Conservation (phyloP, 1,140 invertebrate genomes). For the Drosophila mojavensis region DNA sequence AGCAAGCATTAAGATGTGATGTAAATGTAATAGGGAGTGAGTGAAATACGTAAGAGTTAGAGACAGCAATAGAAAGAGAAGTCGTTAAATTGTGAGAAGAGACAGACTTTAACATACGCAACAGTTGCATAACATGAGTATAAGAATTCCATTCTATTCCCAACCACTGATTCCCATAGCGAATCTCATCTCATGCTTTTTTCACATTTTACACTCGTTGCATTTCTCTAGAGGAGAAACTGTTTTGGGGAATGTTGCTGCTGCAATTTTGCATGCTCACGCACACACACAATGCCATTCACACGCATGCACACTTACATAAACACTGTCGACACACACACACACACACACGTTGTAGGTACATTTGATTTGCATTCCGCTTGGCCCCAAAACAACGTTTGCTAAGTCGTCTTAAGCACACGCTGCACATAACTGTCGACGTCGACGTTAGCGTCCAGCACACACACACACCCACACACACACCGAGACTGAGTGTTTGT, state of each 20-base stretch:
- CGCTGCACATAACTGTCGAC: slow-evolving; percentile 36
- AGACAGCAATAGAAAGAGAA: too few species aligned
- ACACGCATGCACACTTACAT: slow-evolving; percentile 18
- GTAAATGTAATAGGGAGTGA: too few species aligned
- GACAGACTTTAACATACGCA: too few species aligned
- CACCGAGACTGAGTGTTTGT: not conserved
- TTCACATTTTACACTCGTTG: not conserved
- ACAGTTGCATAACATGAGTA: too few species aligned
- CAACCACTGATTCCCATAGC: not conserved
- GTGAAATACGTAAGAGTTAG: not conserved
- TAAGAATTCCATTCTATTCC: not conserved
- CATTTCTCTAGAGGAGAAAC: slow-evolving; percentile 8
- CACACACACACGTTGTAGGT: slow-evolving; percentile 11
- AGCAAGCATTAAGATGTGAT: too few species aligned
- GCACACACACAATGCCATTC: slow-evolving; percentile 5
- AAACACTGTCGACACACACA: slow-evolving; percentile 4
- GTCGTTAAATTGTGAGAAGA: too few species aligned
- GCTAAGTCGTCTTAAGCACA: slow-evolving; percentile 58
- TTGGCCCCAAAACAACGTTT: slow-evolving; percentile 54
- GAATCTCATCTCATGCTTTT: not conserved
- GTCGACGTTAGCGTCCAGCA: slow-evolving; percentile 17
- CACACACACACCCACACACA: not conserved
- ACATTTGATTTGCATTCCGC: slow-evolving; percentile 77
- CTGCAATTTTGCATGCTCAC: slow-evolving; percentile 19
- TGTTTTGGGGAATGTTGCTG: slow-evolving; percentile 24